phyloP scores from a whole-genome alignment of 2,797 vertebrate species.

The Euthynnus affinis region DNA sequence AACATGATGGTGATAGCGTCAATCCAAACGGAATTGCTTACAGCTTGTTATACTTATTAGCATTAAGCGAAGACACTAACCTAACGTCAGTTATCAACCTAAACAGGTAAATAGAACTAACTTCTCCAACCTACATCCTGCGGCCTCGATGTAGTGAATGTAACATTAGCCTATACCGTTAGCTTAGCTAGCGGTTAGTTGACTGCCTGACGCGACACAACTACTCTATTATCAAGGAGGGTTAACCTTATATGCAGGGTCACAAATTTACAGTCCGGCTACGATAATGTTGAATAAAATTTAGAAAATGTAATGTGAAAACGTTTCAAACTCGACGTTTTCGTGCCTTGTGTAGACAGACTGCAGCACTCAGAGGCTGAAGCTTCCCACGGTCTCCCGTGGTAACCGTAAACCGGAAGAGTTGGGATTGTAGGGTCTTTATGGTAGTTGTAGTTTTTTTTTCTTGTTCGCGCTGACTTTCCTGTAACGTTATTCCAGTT shows the following conservation, averaged over 20 bases:
- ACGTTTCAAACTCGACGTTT: background rate
- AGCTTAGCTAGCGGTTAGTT: conserved; percentile 41
- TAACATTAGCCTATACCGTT: conserved; percentile 26
- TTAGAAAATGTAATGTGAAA: background rate
- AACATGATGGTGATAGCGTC: conserved; percentile 85
- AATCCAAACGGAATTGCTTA: background rate
- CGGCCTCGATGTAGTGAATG: background rate
- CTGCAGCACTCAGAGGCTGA: rapidly evolving
- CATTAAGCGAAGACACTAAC: background rate
- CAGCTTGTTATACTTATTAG: background rate
- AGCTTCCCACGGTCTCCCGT: conserved; percentile 80
- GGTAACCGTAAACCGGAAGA: conserved; percentile 84
- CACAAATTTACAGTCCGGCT: rapidly evolving
- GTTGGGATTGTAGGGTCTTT: background rate
- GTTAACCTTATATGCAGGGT: background rate
- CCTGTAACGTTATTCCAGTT: no score
- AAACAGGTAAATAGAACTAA: background rate
- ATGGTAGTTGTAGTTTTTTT: conserved; percentile 79
- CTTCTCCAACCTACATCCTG: background rate
- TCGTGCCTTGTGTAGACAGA: background rate
- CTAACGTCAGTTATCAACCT: background rate
- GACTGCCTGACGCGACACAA: background rate
- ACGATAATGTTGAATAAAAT: rapidly evolving
- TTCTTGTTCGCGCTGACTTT: no score
- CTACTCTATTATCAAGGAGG: no score